Evolutionary conservation across 2,113 vertebrate species (phyloP), one percentile per base, ranked within the genome.

Genomic region (Opisthocomus hoazin): DNA sequence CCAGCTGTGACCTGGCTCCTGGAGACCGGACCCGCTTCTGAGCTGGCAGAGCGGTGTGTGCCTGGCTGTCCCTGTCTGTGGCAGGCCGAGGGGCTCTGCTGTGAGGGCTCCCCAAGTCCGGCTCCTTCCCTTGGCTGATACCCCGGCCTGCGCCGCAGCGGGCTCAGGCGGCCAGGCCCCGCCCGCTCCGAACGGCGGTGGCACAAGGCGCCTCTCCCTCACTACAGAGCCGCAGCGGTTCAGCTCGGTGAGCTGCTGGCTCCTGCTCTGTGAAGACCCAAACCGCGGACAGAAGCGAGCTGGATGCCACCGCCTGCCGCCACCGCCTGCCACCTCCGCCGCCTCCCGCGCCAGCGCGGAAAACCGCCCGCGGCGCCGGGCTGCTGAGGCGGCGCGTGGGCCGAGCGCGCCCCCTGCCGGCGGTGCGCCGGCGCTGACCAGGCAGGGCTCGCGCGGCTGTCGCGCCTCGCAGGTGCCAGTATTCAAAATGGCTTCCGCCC

Each of bases 31-130:
- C 11, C 8, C 21, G 65, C 15, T 37, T 2, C 32, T 23, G 30
- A 32, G 57, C 18, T 46, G 23, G 51, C 54, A 19, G 19, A 36
- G 22, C 21, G 41, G 24, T 0, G 23, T 11, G 4, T 48, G 39
- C 21, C 1, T 2, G 6, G 23, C 29, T 8, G 21, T 5, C 6
- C 3, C 1, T 56, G 45, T 43, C 53, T 1, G 3, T 18, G 51
- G 29, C 46, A 17, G n/a, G 6, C 23, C 45, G n/a, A 14, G 3
- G 50, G 46, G 20, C 11, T 15, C 0, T 0, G 51, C 26, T 15
- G 10, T 3, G 37, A 8, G 1, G 0, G 0, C 2, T 4, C 20
- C 22, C 3, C 0, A 4, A 12, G 9, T 12, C 16, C 1, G 2
- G 22, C 11, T 39, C 24, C 24, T 46, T 37, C 27, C 20, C 24